These are phyloP conservation scores for Alloplasta piceator DNA, from an alignment of 2,888 invertebrate genomes.

Conservation along the genomic window DNA sequence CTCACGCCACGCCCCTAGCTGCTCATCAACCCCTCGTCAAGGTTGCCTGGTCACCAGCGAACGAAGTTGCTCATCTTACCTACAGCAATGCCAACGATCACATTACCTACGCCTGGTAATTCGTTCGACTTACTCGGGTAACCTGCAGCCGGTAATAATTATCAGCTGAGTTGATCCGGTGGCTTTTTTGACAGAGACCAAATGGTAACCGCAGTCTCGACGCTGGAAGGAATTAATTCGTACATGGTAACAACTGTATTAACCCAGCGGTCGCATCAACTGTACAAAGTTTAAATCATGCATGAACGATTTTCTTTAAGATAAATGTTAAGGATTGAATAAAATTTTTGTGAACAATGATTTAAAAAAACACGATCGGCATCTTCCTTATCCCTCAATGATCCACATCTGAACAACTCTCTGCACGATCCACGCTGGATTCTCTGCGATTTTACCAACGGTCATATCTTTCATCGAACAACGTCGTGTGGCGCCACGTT, in stretches of 20 bases:
- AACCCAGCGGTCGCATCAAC: conserved; percentile 2
- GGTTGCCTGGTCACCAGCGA: conserved; percentile 67
- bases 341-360: neutral
- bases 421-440: neutral
- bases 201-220: neutral
- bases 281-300: conserved; percentile 56
- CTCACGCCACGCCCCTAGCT: conserved; percentile 55
- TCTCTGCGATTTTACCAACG: conserved; percentile 13
- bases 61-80: conserved; percentile 66
- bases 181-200: neutral
- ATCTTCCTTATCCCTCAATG: neutral
- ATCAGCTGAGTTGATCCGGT: neutral
- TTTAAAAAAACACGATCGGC: neutral
- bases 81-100: conserved; percentile 70
- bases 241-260: neutral
- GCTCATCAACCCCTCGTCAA: conserved; percentile 61
- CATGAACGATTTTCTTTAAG: neutral
- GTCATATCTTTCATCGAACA: neutral
- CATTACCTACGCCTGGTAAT: conserved; percentile 68
- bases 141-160: neutral
- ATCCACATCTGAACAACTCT: neutral
- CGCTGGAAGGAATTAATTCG: neutral
- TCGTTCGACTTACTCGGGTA: neutral
- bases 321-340: neutral
- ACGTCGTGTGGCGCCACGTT: conserved; percentile 22